Conservation (phyloP, 2,113 vertebrate genomes). For the Oreochromis spilurus region DNA sequence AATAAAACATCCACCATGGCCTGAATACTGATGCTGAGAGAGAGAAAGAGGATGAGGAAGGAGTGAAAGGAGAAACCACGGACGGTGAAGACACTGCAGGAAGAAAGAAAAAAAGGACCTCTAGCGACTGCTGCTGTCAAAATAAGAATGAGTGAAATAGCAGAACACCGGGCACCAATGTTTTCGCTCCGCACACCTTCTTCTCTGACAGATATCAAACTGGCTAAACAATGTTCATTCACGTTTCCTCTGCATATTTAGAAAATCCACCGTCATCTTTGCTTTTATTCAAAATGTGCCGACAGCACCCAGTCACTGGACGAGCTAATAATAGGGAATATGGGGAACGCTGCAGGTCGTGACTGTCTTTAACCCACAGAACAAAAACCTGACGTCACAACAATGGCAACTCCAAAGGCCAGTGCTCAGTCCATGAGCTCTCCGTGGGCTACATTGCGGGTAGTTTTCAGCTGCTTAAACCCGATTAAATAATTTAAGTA, state of each 20-base stretch:
- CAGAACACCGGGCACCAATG: not conserved
- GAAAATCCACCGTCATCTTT: not conserved
- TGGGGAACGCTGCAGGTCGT: not conserved
- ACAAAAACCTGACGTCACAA: conserved; percentile 16
- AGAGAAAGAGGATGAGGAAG: not conserved
- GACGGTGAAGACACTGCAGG: not conserved
- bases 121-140: not conserved
- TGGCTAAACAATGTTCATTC: not conserved
- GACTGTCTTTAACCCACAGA: conserved; percentile 3
- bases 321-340: conserved; percentile 28
- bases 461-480: not conserved
- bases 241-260: not conserved
- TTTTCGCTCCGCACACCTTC: not conserved
- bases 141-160: not conserved
- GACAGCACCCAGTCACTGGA: conserved; percentile 15
- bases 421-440: not conserved
- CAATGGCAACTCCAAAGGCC: not conserved
- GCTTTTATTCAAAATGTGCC: not conserved
- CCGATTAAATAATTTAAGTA: not conserved
- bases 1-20: conserved; percentile 64
- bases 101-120: not conserved
- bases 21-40: conserved; percentile 57
- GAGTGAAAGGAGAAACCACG: not conserved
- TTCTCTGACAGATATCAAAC: not conserved
- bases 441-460: not conserved